Base-by-base conservation (phyloP, 2,888 invertebrate species). In the Chironomus tentans region DNA sequence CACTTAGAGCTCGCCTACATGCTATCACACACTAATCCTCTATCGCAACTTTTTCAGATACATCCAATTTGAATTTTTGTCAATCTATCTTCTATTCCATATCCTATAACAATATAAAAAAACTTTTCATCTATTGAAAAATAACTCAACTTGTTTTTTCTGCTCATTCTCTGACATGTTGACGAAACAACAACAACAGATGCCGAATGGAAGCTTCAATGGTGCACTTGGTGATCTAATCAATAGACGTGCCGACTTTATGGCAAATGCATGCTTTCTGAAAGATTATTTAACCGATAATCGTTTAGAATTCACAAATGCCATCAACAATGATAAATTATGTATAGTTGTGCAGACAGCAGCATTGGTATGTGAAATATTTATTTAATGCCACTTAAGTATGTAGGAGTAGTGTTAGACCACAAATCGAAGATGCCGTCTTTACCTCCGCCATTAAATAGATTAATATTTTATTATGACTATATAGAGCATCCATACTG, bases 221-320 rank as follows among this genome's bases (percentile, higher is more conserved):
- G 78, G 78, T 15, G 78, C 76, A n/a, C 75, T 79, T 3, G 79
- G 79, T 21, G 79, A 79, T 77, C 56, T 79, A 15, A 48, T 78
- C 21, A 77, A 77, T 48, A 75, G 73, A 56, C 48, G 77, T 24
- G 78, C 76, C 5, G 78, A 79, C 38, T 77, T 77, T 61, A 76
- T 76, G 12, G 70, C 78, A 69, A 78, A 78, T 68, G 78, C 77
- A 68, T 78, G 70, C 61, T 79, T 79, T 65, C 18, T 79, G 4
- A 79, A 78, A 73, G 79, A 79, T 74, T 79, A 79, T 70, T 78
- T 78, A 68, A 78, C 77, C 12, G 56, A 76, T 28, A 65, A 75
- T 15, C 62, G 78, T 21, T 46, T 79, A n/a, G 77, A 77, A 69
- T 78, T 79, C 68, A 73, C 78, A 18, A 76, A 78, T 21, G 76